Conservation (phyloP, 2,888 invertebrate species). For the Nephrotoma flavescens region DNA sequence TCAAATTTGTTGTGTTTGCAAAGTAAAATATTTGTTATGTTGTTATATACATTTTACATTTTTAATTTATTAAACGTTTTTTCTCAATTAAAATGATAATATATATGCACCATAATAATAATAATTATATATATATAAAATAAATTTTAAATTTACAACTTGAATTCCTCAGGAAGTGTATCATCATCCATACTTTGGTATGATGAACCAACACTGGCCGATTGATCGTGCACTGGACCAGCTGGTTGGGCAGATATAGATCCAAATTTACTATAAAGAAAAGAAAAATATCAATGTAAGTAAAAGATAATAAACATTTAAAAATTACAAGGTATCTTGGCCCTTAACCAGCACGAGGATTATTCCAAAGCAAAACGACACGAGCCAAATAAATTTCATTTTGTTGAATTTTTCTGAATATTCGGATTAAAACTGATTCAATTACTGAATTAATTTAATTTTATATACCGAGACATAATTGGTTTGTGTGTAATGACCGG, state of each 20-base stretch:
- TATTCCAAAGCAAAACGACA: not conserved
- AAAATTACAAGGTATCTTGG: not conserved
- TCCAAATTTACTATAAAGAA: not conserved
- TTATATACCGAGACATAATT: not conserved
- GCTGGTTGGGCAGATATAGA: not conserved
- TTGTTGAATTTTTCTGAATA: not conserved
- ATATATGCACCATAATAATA: not conserved
- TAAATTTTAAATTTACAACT: not conserved
- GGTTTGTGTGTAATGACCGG: not conserved
- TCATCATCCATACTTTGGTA: not conserved
- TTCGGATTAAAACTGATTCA: not conserved
- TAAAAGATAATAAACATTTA: not conserved
- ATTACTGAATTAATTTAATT: not conserved
- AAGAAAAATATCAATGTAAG: not conserved
- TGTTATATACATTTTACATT: not conserved
- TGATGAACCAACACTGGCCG: not conserved
- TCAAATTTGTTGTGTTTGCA: not conserved
- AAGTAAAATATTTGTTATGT: not conserved
- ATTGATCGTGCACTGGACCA: not conserved
- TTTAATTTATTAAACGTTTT: not conserved
- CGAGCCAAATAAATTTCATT: not conserved
- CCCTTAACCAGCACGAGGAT: not conserved
- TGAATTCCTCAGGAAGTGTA: not conserved
- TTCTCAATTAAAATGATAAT: not conserved
- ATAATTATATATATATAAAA: not conserved